Conservation (phyloP, 2,888 invertebrate genomes). For the Steinernema scapterisci region DNA sequence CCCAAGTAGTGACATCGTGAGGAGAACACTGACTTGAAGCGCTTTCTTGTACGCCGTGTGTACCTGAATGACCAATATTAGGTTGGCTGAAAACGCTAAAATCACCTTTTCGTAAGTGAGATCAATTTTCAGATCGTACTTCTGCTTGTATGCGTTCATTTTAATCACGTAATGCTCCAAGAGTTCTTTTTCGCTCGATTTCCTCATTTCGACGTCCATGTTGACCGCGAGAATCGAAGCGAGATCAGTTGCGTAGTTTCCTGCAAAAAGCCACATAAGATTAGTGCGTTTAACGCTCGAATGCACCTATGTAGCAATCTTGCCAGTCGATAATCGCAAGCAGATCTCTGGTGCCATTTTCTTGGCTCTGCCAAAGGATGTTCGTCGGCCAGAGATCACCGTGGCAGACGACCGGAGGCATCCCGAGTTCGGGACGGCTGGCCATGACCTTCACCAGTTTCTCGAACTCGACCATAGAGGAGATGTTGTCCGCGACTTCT, state of each 20-base stretch:
- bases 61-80: not conserved
- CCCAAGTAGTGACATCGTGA: not conserved
- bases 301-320: constrained; percentile 2
- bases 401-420: constrained; percentile 16
- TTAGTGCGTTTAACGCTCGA: not conserved
- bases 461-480: not conserved
- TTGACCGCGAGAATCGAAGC: constrained; percentile 2
- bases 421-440: not conserved
- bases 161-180: not conserved
- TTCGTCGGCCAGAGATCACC: constrained; percentile 15
- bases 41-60: not conserved
- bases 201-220: not conserved
- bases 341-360: not conserved
- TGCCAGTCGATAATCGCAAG: constrained; percentile 8
- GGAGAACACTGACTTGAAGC: not conserved
- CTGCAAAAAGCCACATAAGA: not conserved
- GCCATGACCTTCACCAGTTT: constrained; percentile 5
- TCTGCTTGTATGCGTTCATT: constrained; percentile 10
- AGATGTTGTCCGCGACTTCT: not conserved
- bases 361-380: not conserved
- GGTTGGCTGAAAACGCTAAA: not conserved
- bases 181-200: not conserved
- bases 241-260: not conserved
- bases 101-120: constrained; percentile 15
- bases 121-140: not conserved